Conservation (phyloP, 2,113 vertebrate genomes). For the Myodes glareolus region DNA sequence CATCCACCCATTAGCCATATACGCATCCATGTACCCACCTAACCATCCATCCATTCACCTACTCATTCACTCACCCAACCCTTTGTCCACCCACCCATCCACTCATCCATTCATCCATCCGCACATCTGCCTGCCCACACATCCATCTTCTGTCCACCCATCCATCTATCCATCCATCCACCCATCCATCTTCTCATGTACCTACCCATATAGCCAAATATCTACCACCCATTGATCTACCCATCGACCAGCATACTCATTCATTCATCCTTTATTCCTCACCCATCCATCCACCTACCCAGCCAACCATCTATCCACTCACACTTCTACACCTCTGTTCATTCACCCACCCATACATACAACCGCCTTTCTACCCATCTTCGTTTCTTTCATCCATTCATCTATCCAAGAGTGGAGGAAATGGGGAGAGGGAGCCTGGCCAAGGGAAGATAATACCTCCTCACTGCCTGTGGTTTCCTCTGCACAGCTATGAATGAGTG, state of each 20-base stretch:
- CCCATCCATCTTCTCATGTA: too few species aligned
- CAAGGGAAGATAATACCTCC: background rate
- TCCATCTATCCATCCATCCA: background rate
- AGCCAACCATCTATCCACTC: too few species aligned
- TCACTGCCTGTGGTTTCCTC: background rate
- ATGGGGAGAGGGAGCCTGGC: background rate
- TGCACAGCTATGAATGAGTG: constrained; percentile 94
- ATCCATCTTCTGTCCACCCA: background rate
- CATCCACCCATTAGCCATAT: background rate
- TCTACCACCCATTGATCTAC: too few species aligned
- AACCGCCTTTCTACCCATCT: too few species aligned
- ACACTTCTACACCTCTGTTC: too few species aligned
- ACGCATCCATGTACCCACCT: background rate
- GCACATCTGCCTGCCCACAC: background rate
- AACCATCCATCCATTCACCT: background rate
- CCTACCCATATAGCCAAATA: too few species aligned
- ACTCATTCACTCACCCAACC: background rate
- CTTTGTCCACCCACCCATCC: background rate
- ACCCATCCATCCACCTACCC: too few species aligned
- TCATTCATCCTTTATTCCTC: too few species aligned
- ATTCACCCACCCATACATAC: background rate
- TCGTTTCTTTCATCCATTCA: background rate
- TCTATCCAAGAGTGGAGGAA: fast-evolving
- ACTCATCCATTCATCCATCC: background rate
- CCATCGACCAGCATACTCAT: too few species aligned